Evolutionary conservation across 2,888 invertebrate species (phyloP).

Genomic region (Aleiodes testaceus): DNA sequence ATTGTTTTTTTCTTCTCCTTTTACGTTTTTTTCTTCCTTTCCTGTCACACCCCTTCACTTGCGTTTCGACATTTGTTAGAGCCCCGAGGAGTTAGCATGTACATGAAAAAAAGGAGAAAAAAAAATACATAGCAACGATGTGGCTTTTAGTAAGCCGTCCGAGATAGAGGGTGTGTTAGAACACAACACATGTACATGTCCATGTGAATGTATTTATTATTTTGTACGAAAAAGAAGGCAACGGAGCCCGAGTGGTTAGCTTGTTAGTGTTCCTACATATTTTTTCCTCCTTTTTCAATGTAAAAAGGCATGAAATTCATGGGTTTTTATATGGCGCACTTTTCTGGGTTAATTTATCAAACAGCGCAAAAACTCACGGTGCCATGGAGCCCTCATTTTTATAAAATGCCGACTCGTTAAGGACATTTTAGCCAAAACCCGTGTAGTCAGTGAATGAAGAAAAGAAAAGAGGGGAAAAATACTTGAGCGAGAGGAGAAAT

Average conservation of each 20-base stretch:
- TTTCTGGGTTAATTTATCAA: constrained; percentile 65
- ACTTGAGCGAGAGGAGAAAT: constrained; percentile 16
- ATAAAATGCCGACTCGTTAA: constrained; percentile 66
- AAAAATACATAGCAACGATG: constrained; percentile 19
- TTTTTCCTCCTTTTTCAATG: not conserved
- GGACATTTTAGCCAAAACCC: constrained; percentile 59
- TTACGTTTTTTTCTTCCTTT: constrained; percentile 14
- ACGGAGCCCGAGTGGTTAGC: constrained; percentile 15
- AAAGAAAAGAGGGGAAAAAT: constrained; percentile 8
- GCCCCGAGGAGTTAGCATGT: constrained; percentile 22
- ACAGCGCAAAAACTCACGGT: constrained; percentile 59
- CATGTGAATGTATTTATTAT: constrained; percentile 21
- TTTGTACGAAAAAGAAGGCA: constrained; percentile 11
- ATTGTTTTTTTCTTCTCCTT: constrained; percentile 10
- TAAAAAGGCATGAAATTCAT: constrained; percentile 24
- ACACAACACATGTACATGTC: constrained; percentile 19
- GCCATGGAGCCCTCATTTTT: constrained; percentile 45
- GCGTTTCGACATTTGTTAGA: constrained; percentile 42
- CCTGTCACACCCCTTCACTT: constrained; percentile 31
- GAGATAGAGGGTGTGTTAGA: constrained; percentile 9
- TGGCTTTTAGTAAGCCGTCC: constrained; percentile 34
- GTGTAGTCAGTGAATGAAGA: constrained; percentile 41
- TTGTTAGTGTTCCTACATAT: constrained; percentile 20
- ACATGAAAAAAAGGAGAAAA: not conserved
- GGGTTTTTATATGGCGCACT: constrained; percentile 39